Evolutionary conservation across 2,888 invertebrate genomes (phyloP), one percentile per base, ranked within the genome.

Genomic region (Leucophenga montana): DNA sequence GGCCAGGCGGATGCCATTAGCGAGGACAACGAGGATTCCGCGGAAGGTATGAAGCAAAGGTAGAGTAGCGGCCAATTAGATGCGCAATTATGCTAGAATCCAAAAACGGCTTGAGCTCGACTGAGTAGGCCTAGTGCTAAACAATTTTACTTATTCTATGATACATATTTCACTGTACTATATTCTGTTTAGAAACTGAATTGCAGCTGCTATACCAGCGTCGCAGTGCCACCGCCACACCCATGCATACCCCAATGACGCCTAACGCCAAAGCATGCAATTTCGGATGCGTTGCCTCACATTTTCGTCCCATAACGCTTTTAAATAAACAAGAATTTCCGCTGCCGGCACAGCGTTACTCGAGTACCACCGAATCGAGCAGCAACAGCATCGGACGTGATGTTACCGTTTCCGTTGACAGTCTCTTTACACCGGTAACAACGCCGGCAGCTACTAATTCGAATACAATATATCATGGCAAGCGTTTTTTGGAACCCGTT

Each of bases 11-110:
- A 69, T 59, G 75, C 70, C 73, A 82, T 82, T 18, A 72, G 81
- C 31, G 89, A 89, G 75, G 88, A 86, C 67, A 83, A 78, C 71
- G 89, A 89, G 77, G 88, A 89, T 73, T 76, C 81, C 64, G 83
- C 85, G 87, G 89, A 89, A 89, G 89, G 89, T 89, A 89, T 86
- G 89, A 88, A 88, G 80, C 83, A 77, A 82, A 89, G 89, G 89
- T 89, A 89, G 79, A 73, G 88, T 88, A 86, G 83, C 75, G 77
- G 80, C 77, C 79, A 79, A 75, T 73, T 68, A 61, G 61, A 61
- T 39, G 39, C 39, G 39, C 33, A 44, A 74, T 73, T 71, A 73
- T 72, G 66, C 71, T 80, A 73, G 77, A 75, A 59, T 14, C 3
- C 46, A 50, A 50, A 50, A 50, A 50, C 16, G 50, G 16, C 18